Conservation (phyloP, 2,888 invertebrate genomes). For the Cheilosia vulpina region DNA sequence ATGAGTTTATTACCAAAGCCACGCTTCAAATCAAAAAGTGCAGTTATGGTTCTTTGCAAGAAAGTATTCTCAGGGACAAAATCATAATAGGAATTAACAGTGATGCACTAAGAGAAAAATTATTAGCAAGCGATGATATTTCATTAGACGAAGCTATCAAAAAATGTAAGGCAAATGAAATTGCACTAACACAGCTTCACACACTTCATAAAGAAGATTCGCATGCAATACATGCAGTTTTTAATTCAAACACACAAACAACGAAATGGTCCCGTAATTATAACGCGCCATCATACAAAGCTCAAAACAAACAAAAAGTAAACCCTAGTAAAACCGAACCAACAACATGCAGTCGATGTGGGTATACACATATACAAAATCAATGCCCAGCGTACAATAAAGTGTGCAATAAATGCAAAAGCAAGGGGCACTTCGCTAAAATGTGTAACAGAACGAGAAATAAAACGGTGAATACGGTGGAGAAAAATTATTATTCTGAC, state of each 20-base stretch:
- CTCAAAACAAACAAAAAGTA: slow-evolving; percentile 13
- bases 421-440: slow-evolving; percentile 35
- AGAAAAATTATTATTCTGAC: slow-evolving; percentile 11
- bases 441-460: slow-evolving; percentile 16
- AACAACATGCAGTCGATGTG: slow-evolving; percentile 26
- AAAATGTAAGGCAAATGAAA: slow-evolving; percentile 35
- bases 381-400: slow-evolving; percentile 30
- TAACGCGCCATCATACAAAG: slow-evolving; percentile 11
- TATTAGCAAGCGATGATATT: slow-evolving; percentile 33
- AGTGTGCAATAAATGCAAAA: slow-evolving; percentile 37
- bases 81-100: slow-evolving; percentile 27
- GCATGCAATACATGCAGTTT: background rate
- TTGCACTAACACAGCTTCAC: slow-evolving; percentile 26
- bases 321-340: slow-evolving; percentile 13
- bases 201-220: slow-evolving; percentile 38
- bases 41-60: slow-evolving; percentile 30
- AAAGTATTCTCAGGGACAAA: slow-evolving; percentile 31
- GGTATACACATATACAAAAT: slow-evolving; percentile 15
- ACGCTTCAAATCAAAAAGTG: slow-evolving; percentile 43
- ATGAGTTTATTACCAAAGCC: slow-evolving; percentile 40
- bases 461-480: slow-evolving; percentile 13
- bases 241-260: slow-evolving; percentile 5
- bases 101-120: slow-evolving; percentile 20
- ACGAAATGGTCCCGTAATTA: slow-evolving; percentile 13
- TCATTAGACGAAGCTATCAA: slow-evolving; percentile 23